Conservation (phyloP, 2,888 invertebrate genomes). For the Dendrolimus houi region DNA sequence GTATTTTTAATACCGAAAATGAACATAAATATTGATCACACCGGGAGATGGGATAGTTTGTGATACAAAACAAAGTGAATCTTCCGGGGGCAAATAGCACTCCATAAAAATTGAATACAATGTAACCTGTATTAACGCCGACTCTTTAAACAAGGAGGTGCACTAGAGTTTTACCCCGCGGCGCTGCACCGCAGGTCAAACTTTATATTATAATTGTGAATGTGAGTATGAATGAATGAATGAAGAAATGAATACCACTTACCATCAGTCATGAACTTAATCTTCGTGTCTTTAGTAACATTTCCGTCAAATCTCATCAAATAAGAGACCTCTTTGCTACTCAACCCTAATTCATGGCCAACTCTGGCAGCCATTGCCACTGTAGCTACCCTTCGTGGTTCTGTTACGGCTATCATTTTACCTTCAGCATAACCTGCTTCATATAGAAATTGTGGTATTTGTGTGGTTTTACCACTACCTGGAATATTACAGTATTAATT, state of each 20-base stretch:
- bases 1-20: too few species aligned
- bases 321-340: conserved; percentile 86
- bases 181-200: too few species aligned
- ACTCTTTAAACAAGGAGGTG: too few species aligned
- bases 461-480: conserved; percentile 97
- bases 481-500: conserved; percentile 4
- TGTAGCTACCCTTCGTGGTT: conserved; percentile 98
- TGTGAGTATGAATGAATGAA: too few species aligned
- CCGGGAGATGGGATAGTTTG: too few species aligned
- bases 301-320: conserved; percentile 98
- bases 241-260: conserved; percentile 9
- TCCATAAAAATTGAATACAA: too few species aligned
- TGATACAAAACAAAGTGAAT: too few species aligned
- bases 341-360: conserved; percentile 90
- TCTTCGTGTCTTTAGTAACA: conserved; percentile 88
- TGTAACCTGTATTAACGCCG: too few species aligned
- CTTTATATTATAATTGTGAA: too few species aligned
- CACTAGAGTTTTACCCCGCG: too few species aligned
- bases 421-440: conserved; percentile 94
- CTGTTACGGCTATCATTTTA: conserved; percentile 94
- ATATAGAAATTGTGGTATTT: conserved; percentile 98
- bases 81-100: too few species aligned
- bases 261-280: conserved; percentile 99
- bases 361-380: conserved; percentile 97
- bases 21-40: too few species aligned